Evolutionary conservation across 2,888 invertebrate species (phyloP).

Genomic region (Perizoma flavofasciatum): DNA sequence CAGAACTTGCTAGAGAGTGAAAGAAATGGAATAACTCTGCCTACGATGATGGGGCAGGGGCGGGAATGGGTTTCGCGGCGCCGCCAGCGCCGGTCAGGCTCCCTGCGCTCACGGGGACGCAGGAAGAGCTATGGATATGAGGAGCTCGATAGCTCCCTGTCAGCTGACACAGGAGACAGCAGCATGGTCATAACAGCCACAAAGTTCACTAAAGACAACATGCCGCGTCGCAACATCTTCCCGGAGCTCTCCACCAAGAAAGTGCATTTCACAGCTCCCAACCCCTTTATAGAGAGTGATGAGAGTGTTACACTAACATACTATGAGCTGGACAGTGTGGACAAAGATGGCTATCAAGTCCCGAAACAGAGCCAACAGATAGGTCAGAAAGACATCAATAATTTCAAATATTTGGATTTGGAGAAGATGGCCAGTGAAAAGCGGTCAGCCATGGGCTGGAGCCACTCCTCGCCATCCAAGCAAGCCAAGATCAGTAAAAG

Average conservation of each 20-base stretch:
- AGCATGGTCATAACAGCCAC: slow-evolving; percentile 82
- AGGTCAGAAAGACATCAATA: slow-evolving; percentile 61
- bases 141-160: slow-evolving; percentile 84
- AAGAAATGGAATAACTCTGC: slow-evolving; percentile 74
- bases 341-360: slow-evolving; percentile 55
- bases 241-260: slow-evolving; percentile 68
- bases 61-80: slow-evolving; percentile 55
- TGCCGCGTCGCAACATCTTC: slow-evolving; percentile 75
- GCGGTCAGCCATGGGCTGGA: slow-evolving; percentile 61
- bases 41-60: slow-evolving; percentile 58
- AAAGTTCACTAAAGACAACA: slow-evolving; percentile 73
- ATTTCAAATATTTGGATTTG: slow-evolving; percentile 76
- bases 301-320: slow-evolving; percentile 78
- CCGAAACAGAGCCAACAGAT: slow-evolving; percentile 44
- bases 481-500: slow-evolving; percentile 63
- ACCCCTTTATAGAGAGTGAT: slow-evolving; percentile 79
- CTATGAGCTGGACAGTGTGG: slow-evolving; percentile 71
- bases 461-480: slow-evolving; percentile 72
- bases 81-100: slow-evolving; percentile 56
- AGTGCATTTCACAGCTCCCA: slow-evolving; percentile 74
- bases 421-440: slow-evolving; percentile 69
- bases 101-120: slow-evolving; percentile 55
- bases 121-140: slow-evolving; percentile 75
- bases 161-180: slow-evolving; percentile 82
- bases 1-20: slow-evolving; percentile 40